phyloP scores from a whole-genome alignment of 1,140 invertebrate species.

The Drosophila albomicans region DNA sequence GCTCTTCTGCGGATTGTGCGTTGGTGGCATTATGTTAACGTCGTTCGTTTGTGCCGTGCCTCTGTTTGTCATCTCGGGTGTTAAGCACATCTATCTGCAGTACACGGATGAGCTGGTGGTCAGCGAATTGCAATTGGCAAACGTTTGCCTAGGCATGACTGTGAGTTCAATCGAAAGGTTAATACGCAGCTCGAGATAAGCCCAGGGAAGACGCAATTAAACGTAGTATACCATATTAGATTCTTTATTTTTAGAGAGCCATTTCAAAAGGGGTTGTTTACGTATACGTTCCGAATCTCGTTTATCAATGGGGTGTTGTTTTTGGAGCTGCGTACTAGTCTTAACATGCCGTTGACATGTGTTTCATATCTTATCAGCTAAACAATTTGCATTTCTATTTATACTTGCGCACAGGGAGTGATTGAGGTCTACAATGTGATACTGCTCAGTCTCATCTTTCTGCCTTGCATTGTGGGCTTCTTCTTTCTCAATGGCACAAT shows the following conservation, averaged over 20 bases:
- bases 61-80: constrained; percentile 61
- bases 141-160: constrained; percentile 54
- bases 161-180: constrained; percentile 42
- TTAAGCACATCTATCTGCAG: constrained; percentile 48
- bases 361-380: constrained; percentile 61
- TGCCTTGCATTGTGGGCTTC: constrained; percentile 86
- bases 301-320: constrained; percentile 8
- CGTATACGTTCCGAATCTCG: not conserved
- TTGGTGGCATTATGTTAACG: constrained; percentile 77
- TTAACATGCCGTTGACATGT: constrained; percentile 30
- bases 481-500: constrained; percentile 86
- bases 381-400: constrained; percentile 41
- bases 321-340: constrained; percentile 12
- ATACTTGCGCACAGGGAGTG: constrained; percentile 62
- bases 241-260: not conserved
- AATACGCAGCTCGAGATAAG: constrained; percentile 16
- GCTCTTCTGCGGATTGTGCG: constrained; percentile 61
- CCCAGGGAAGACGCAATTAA: not conserved
- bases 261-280: not conserved
- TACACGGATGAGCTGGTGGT: constrained; percentile 35
- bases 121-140: constrained; percentile 51
- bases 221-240: not conserved
- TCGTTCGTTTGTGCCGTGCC: constrained; percentile 74
- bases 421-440: constrained; percentile 81
- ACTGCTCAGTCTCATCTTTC: constrained; percentile 86